phyloP scores from a whole-genome alignment of 1,140 invertebrate species.

The Pseudobourletiella spinata region DNA sequence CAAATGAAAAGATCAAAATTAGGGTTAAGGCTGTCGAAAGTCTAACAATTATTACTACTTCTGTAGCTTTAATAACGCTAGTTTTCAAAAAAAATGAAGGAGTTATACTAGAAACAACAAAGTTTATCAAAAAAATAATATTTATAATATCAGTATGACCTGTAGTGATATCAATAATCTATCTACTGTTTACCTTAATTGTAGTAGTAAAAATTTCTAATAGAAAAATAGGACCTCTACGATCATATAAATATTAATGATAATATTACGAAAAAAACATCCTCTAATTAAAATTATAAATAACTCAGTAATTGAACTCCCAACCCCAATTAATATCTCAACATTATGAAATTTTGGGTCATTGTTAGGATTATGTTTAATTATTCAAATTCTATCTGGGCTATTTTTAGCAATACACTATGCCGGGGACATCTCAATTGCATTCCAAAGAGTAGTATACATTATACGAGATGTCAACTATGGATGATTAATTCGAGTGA shows the following conservation, averaged over 20 bases:
- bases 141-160: neutral
- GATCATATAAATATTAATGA: constrained; percentile 36
- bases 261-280: constrained; percentile 32
- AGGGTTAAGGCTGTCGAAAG: too few species aligned
- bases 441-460: constrained; percentile 48
- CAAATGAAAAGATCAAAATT: constrained; percentile 29
- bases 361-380: constrained; percentile 34
- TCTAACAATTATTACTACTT: too few species aligned
- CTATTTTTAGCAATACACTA: constrained; percentile 39
- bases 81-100: neutral
- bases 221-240: constrained; percentile 17
- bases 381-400: constrained; percentile 36
- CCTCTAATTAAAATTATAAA: constrained; percentile 36
- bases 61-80: neutral
- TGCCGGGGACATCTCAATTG: constrained; percentile 45
- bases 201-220: constrained; percentile 25
- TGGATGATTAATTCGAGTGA: constrained; percentile 47
- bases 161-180: constrained; percentile 22
- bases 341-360: constrained; percentile 37
- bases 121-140: neutral
- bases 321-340: constrained; percentile 35
- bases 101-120: neutral
- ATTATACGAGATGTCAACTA: constrained; percentile 39
- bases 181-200: constrained; percentile 28
- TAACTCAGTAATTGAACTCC: constrained; percentile 30